A percentile compares a stretch with the other conserved stretches of the same genome.
These are phyloP conservation scores for Phortica okadai DNA, from an alignment of 2,888 invertebrate species.

Conservation along the genomic window DNA sequence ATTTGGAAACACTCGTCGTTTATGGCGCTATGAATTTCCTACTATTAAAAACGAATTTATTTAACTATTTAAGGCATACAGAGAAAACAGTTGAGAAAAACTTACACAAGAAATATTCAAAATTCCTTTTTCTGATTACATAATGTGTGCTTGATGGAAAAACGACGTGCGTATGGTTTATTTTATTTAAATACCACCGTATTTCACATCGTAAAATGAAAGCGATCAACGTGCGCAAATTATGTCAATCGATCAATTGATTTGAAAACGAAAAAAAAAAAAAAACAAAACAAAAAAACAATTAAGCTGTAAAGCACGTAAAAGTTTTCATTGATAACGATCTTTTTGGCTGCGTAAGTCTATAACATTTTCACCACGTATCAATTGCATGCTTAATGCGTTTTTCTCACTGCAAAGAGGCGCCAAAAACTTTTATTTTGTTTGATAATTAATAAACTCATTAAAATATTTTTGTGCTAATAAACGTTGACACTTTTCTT, in stretches of 20 bases:
- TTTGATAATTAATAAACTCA: background rate
- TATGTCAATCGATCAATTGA: slow-evolving; percentile 53
- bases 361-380: slow-evolving; percentile 64
- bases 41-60: background rate
- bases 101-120: background rate
- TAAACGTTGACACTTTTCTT: background rate
- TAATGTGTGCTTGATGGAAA: background rate
- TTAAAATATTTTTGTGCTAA: background rate
- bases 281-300: slow-evolving; percentile 27
- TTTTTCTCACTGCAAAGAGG: slow-evolving; percentile 40
- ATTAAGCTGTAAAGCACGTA: slow-evolving; percentile 56
- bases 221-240: slow-evolving; percentile 46
- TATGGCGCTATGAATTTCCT: background rate
- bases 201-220: slow-evolving; percentile 51
- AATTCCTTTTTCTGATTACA: background rate
- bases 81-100: background rate
- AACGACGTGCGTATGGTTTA: background rate
- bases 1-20: background rate
- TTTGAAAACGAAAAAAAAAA: background rate
- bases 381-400: slow-evolving; percentile 27
- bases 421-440: slow-evolving; percentile 49
- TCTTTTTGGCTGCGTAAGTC: slow-evolving; percentile 43
- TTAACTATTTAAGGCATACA: background rate
- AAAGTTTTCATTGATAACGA: slow-evolving; percentile 51
- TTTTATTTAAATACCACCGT: background rate